A percentile compares a stretch with the other conserved stretches of the same genome.
Conservation (phyloP, 2,113 vertebrate genomes). For the Centropus unirufus region DNA sequence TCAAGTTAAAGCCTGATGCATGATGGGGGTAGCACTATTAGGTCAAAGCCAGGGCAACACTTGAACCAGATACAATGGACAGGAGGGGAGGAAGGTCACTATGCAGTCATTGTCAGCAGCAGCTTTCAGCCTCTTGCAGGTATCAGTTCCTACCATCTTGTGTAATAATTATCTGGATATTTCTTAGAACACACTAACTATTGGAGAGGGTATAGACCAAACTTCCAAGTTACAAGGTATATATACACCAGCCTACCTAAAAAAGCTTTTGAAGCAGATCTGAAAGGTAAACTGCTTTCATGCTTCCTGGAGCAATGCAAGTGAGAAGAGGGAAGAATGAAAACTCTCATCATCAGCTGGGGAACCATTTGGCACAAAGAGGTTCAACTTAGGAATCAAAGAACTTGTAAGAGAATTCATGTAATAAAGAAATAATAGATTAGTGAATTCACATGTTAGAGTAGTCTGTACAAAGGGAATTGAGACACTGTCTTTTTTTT, state of each 20-base stretch:
- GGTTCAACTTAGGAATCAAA: accelerated
- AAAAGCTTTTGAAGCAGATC: neutral
- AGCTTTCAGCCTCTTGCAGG: neutral
- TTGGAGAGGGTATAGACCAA: neutral
- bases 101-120: neutral
- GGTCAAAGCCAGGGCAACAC: neutral
- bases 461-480: neutral
- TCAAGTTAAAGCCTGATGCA: neutral
- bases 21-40: accelerated
- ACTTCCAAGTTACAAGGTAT: neutral
- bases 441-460: neutral
- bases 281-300: neutral
- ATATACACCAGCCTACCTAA: neutral
- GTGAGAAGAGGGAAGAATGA: neutral
- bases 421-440: neutral
- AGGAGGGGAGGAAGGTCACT: neutral
- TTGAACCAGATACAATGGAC: accelerated
- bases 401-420: neutral
- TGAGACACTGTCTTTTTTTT: neutral
- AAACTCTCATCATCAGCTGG: neutral
- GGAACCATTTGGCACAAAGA: neutral
- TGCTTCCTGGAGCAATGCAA: neutral
- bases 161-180: neutral
- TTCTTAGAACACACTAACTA: neutral
- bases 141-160: neutral